phyloP scores from a whole-genome alignment of 2,797 vertebrate species.

The Schizopygopsis pylzovi region DNA sequence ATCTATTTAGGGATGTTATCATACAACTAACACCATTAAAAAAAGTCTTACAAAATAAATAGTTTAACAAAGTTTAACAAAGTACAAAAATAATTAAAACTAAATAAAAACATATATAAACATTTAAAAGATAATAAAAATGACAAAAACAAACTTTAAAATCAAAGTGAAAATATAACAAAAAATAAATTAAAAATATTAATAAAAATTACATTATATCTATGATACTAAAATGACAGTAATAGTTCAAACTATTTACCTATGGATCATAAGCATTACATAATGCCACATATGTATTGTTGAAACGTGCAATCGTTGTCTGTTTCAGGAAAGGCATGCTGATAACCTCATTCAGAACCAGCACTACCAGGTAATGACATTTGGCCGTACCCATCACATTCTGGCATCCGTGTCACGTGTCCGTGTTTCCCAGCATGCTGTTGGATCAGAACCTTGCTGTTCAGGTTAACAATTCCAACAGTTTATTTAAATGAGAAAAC shows the following conservation, averaged over 20 bases:
- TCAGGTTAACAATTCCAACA: slow-evolving; percentile 24
- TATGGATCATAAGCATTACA: background rate
- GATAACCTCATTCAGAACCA: slow-evolving; percentile 89
- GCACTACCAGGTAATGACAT: slow-evolving; percentile 84
- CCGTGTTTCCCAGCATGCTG: background rate
- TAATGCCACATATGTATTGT: background rate
- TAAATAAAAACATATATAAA: background rate
- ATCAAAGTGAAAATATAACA: background rate
- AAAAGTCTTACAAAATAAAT: background rate
- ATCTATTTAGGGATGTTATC: background rate
- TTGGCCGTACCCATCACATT: background rate
- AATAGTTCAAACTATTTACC: background rate
- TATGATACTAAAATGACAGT: background rate
- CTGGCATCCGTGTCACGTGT: background rate
- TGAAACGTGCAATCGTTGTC: slow-evolving; percentile 21
- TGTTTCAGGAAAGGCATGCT: slow-evolving; percentile 82
- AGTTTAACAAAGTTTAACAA: background rate
- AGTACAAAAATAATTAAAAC: background rate
- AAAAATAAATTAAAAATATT: background rate
- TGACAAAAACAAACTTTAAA: background rate
- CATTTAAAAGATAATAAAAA: background rate
- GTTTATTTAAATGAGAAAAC: slow-evolving; percentile 21
- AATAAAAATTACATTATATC: background rate
- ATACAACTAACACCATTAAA: too few species aligned
- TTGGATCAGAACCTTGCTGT: background rate